Conservation (phyloP, 2,113 vertebrate species). For the Machaerirhynchus nigripectus region DNA sequence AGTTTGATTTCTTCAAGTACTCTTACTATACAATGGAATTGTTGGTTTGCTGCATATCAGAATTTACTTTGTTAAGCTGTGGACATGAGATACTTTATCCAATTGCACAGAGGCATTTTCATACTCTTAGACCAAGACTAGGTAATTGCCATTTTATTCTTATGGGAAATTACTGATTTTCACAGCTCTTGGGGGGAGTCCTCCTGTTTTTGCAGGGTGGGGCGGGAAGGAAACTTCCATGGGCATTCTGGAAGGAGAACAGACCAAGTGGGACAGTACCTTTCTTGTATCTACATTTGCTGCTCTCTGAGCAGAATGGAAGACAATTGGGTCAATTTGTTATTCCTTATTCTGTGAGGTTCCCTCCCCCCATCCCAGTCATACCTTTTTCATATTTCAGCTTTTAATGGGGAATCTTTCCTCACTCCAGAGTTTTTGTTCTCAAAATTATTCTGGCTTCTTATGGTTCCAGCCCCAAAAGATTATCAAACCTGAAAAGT, state of each 20-base stretch:
- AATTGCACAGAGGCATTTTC: neutral
- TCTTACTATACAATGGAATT: neutral
- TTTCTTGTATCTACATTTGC: neutral
- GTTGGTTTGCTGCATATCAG: neutral
- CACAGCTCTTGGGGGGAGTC: accelerated
- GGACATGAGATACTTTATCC: neutral
- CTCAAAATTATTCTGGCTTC: neutral
- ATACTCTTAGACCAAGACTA: neutral
- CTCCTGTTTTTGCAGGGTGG: neutral
- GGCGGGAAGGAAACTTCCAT: neutral
- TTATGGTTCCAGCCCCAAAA: neutral
- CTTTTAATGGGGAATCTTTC: neutral
- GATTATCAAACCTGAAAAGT: neutral
- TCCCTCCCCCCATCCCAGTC: neutral
- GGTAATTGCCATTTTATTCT: neutral
- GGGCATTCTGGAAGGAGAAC: neutral
- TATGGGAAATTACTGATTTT: neutral
- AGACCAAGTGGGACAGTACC: neutral
- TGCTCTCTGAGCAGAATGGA: neutral
- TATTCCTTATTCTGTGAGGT: neutral
- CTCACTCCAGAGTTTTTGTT: neutral
- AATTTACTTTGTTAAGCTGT: neutral
- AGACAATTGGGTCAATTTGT: neutral
- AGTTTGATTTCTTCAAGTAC: neutral
- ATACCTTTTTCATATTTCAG: neutral